phyloP scores from a whole-genome alignment of 2,888 invertebrate species.

The Spisula subtruncata region DNA sequence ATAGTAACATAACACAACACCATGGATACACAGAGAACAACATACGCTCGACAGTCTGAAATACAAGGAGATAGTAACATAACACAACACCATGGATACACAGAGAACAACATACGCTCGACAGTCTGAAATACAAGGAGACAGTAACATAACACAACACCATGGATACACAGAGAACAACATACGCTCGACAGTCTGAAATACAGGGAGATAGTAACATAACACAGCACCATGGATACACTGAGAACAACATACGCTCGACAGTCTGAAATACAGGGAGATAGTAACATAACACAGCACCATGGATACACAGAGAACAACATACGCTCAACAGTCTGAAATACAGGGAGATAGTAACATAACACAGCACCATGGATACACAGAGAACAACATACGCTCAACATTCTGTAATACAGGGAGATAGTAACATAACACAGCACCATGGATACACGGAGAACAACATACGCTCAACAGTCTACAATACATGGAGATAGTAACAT shows the following conservation, averaged over 20 bases:
- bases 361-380: slow-evolving; percentile 80
- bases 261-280: too few species aligned
- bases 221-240: slow-evolving; percentile 80
- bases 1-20: slow-evolving; percentile 77
- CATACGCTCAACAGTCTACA: slow-evolving; percentile 80
- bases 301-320: slow-evolving; percentile 82
- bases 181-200: slow-evolving; percentile 80
- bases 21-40: slow-evolving; percentile 82
- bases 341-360: too few species aligned
- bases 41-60: slow-evolving; percentile 80
- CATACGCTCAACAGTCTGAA: slow-evolving; percentile 80
- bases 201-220: too few species aligned
- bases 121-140: too few species aligned
- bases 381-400: slow-evolving; percentile 81
- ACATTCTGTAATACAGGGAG: too few species aligned
- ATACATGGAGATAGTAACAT: too few species aligned
- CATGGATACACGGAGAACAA: slow-evolving; percentile 82
- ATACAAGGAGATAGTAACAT: too few species aligned
- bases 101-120: slow-evolving; percentile 81
- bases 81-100: slow-evolving; percentile 80
- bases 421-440: slow-evolving; percentile 77
- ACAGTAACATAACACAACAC: slow-evolving; percentile 76
- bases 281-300: slow-evolving; percentile 77
- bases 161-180: slow-evolving; percentile 82
- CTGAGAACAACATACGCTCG: slow-evolving; percentile 81